Evolutionary conservation across 2,888 invertebrate genomes (phyloP), one percentile per base, ranked within the genome.

Genomic region (Octodonta nipae): DNA sequence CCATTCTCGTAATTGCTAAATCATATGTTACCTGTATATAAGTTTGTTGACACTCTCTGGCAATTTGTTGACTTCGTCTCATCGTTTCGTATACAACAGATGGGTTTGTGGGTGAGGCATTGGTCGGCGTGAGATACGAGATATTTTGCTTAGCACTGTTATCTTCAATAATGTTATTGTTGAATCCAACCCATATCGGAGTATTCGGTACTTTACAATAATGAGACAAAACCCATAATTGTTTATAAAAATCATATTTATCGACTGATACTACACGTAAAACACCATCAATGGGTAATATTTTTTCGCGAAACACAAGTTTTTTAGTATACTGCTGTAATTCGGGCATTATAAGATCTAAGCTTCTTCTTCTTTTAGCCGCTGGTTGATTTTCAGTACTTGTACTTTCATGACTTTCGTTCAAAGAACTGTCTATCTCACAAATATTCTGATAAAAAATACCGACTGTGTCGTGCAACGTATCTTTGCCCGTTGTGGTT

Each of bases 151-250:
- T 37, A 8, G 26, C 15, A 28, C 38, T 37, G 12, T 35, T 25
- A 31, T 52, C 47, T n/a, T 36, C 26, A 10, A 29, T n/a, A 10
- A 51, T 40, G 15, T 26, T 20, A 32, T 43, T 36, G 36, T 54
- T 51, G 26, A 43, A 56, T n/a, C 54, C 52, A 15, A 46, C 42
- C 52, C 53, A 55, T 44, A 45, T 46, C 26, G 34, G 30, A 14
- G 34, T 34, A 14, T 29, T 24, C 13, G 34, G 17, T 7, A 37
- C 15, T 26, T 37, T 15, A 12, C 33, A 20, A 14, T 17, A 22
- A 32, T 37, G 34, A 7, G 13, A 26, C 12, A 37, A 13, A 27
- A 37, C 20, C 32, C 28, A 35, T 24, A 36, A 31, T 31, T 31
- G 25, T 11, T 31, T 31, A 13, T 26, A 31, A 31, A 5, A 31